Conservation (phyloP, 2,888 invertebrate genomes). For the Lepas anatifera region DNA sequence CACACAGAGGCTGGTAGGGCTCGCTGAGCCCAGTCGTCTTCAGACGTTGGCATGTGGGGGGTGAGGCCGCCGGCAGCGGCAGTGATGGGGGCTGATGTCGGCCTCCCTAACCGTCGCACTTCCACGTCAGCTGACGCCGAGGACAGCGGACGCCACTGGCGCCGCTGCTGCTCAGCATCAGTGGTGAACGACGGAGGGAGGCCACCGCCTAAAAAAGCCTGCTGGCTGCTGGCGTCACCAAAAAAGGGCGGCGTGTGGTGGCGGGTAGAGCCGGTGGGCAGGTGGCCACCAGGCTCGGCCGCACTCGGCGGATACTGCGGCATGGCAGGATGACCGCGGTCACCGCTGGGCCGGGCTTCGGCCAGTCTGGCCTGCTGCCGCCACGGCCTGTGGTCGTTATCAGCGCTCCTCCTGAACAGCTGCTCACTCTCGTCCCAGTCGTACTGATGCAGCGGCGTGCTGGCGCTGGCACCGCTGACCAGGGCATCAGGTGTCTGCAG, state of each 20-base stretch:
- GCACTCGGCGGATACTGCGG: too few relatives aligned
- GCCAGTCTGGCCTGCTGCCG: too few relatives aligned
- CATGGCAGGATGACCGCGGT: too few relatives aligned
- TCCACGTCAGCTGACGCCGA: slow-evolving; percentile 17
- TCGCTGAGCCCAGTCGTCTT: too few relatives aligned
- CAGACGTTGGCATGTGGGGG: too few relatives aligned
- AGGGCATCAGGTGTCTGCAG: slow-evolving; percentile 40
- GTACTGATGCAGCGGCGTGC: slow-evolving; percentile 32
- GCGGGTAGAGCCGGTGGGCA: too few relatives aligned
- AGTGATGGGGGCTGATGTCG: slow-evolving; percentile 17
- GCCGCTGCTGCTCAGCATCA: slow-evolving; percentile 20
- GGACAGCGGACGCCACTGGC: slow-evolving; percentile 19
- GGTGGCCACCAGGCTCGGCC: too few relatives aligned
- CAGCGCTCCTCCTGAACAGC: slow-evolving; percentile 30
- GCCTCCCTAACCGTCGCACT: background rate
- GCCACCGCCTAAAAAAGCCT: slow-evolving; percentile 40
- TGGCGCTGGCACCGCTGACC: slow-evolving; percentile 34
- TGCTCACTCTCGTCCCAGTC: slow-evolving; percentile 36
- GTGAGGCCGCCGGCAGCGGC: slow-evolving; percentile 12
- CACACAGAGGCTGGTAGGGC: too few relatives aligned
- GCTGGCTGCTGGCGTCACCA: slow-evolving; percentile 17
- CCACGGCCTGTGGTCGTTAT: too few relatives aligned
- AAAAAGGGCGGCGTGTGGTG: background rate
- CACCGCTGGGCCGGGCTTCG: too few relatives aligned
- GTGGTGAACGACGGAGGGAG: slow-evolving; percentile 27